Evolutionary conservation across 2,113 vertebrate species (phyloP).

Genomic region (Pitta sordida): DNA sequence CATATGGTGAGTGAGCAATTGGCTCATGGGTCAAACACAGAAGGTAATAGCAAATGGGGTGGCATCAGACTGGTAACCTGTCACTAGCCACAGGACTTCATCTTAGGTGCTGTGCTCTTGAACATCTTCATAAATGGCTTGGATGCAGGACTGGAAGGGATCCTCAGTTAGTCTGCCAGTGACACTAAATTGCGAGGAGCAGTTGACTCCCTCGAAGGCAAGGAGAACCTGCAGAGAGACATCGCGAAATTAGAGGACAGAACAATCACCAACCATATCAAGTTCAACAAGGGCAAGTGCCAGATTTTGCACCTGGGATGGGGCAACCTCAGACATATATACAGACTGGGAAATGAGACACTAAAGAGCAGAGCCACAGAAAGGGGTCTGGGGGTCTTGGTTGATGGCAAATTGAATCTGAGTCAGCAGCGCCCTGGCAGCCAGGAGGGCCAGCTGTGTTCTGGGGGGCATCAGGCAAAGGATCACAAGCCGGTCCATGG

Average conservation of each 20-base stretch:
- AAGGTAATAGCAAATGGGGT: not conserved
- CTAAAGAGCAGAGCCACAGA: not conserved
- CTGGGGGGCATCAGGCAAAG: not conserved
- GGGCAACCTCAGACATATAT: not conserved
- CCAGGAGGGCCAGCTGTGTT: not conserved
- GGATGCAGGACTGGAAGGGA: not conserved
- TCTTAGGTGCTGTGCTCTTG: not conserved
- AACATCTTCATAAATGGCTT: not conserved
- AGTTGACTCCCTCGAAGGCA: not conserved
- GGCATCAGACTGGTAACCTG: not conserved
- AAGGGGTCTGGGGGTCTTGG: not conserved
- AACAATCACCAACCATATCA: not conserved
- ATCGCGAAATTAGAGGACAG: not conserved
- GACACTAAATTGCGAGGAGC: not conserved
- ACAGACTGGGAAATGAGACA: not conserved
- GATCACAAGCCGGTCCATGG: fast-evolving
- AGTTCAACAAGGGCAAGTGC: not conserved
- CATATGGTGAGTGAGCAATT: not conserved
- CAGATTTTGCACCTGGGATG: fast-evolving
- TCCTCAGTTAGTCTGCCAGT: not conserved
- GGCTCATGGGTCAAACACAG: fast-evolving
- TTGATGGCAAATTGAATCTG: not conserved
- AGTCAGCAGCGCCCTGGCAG: not conserved
- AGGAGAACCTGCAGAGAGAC: not conserved
- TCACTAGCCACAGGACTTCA: not conserved